Evolutionary conservation across 2,113 vertebrate genomes (phyloP).

Genomic region (Elachura formosa): DNA sequence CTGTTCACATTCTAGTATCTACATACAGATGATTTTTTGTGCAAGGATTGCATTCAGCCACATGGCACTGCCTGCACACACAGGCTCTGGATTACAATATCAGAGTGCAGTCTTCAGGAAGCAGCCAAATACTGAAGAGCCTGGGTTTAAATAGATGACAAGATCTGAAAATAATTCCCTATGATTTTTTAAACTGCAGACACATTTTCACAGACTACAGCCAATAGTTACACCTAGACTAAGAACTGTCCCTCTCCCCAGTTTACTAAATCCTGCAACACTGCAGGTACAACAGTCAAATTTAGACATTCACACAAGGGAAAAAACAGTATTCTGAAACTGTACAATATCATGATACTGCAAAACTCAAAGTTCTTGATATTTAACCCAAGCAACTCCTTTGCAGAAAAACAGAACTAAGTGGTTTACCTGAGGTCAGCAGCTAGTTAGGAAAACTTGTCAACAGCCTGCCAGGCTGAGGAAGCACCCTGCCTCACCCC

Average conservation of each 20-base stretch:
- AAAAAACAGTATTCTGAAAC: slow-evolving; percentile 27
- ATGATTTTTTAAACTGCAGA: neutral
- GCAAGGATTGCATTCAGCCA: neutral
- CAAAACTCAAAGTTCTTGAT: neutral
- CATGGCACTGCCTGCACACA: neutral
- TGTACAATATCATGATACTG: neutral
- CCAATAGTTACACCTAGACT: neutral
- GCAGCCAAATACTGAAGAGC: neutral
- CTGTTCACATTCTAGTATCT: slow-evolving; percentile 16
- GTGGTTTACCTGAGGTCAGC: neutral
- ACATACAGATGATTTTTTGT: slow-evolving; percentile 34
- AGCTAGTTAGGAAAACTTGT: neutral
- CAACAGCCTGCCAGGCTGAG: neutral
- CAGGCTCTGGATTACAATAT: neutral
- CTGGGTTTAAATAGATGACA: neutral
- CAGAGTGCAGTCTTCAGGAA: neutral
- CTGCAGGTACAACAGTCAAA: neutral
- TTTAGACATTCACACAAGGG: neutral
- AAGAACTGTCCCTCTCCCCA: neutral
- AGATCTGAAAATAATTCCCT: neutral
- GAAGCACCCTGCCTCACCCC: neutral
- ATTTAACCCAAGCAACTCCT: neutral
- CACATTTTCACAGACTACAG: neutral
- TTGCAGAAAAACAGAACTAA: neutral
- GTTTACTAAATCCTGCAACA: neutral